Base-by-base conservation (phyloP, 2,888 invertebrate species). In the Atrina japonica region DNA sequence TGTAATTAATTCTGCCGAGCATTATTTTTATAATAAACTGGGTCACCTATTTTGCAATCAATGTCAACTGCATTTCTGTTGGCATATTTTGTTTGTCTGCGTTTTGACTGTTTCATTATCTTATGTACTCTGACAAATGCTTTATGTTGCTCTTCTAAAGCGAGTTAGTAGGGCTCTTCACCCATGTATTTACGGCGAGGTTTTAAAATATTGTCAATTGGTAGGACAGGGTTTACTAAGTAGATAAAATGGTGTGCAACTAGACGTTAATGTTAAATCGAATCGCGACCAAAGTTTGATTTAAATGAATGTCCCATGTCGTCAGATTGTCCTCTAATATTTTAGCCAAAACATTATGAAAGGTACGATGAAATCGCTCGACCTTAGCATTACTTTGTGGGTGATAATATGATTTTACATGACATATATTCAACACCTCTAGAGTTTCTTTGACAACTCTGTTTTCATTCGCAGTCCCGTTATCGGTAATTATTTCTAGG, bases 61-160 rank as follows among this genome's bases (percentile, higher is more conserved):
- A 72, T 47, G 7, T 53, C 35, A 53, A 76, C 68, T 14, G 66
- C 50, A 16, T 45, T 59, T 27, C 41, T 70, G 58, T 80, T 30
- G 14, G 69, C 67, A 56, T 76, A 71, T 55, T 66, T 69, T 3
- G 61, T 61, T 58, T 74, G 73, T 68, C 67, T 50, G 18, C 53
- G 55, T 29, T 72, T 73, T 6, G 73, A 53, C 11, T 70, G 68
- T 27, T 66, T 74, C 9, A 70, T 14, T 40, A 75, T 50, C 29
- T 45, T 55, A 41, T 53, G 52, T 11, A 74, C 74, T 3, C 21
- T 29, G 9, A 58, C 9, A 60, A 77, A 77, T 9, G 69, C 21
- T 35, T 60, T 70, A 41, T 77, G 75, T 59, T 79, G 73, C 45
- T 72, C 43, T 70, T 72, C 67, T 27, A 76, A 40, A 16, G 69